Percentiles rank a stretch among this genome's conserved stretches.
Evolutionary conservation across 2,888 invertebrate genomes (phyloP).

Genomic region (Rhodophaea formosa): DNA sequence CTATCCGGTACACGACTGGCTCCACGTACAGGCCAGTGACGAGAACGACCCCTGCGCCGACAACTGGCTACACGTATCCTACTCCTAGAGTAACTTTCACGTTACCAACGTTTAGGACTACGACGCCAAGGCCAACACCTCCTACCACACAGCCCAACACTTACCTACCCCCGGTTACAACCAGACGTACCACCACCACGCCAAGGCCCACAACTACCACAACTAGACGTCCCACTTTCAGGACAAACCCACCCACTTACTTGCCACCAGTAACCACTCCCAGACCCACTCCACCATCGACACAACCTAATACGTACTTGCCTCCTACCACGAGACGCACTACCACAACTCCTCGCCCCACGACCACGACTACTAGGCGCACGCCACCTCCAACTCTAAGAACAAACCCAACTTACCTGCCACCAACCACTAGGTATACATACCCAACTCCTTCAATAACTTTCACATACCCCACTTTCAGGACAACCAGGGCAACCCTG

Average conservation of each 20-base stretch:
- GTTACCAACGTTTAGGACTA: constrained; percentile 16
- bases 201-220: constrained; percentile 1
- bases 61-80: constrained; percentile 51
- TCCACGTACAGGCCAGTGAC: constrained; percentile 1
- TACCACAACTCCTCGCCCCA: constrained; percentile 25
- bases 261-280: constrained; percentile 21
- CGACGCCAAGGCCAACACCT: constrained; percentile 20
- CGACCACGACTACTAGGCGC: constrained; percentile 10
- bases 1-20: constrained; percentile 3
- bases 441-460: background rate
- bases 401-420: constrained; percentile 23
- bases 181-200: background rate
- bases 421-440: constrained; percentile 12
- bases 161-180: constrained; percentile 26
- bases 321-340: constrained; percentile 23
- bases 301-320: constrained; percentile 34
- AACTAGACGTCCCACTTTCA: constrained; percentile 28
- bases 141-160: constrained; percentile 28
- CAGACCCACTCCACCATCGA: constrained; percentile 18
- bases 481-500: constrained; percentile 17
- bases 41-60: constrained; percentile 26
- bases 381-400: constrained; percentile 23
- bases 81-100: constrained; percentile 23
- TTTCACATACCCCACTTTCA: too few relatives aligned
- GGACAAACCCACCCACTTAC: constrained; percentile 27